These are phyloP conservation scores for Dione vanillae DNA, from an alignment of 2,888 invertebrate genomes.

Conservation along the genomic window DNA sequence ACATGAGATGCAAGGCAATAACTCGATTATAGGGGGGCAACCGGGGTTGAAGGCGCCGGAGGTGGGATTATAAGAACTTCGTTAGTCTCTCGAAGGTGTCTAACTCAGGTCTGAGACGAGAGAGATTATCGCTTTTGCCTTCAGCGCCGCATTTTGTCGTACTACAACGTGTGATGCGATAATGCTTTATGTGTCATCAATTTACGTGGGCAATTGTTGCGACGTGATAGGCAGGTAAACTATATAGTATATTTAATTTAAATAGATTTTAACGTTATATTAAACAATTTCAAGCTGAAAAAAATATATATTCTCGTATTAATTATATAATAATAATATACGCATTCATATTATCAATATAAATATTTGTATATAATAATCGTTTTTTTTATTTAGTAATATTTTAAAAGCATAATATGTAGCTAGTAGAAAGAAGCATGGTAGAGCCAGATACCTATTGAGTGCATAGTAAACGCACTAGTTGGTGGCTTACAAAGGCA, in stretches of 20 bases:
- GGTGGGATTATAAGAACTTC: conserved; percentile 81
- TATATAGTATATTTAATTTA: background rate
- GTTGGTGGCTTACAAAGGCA: conserved; percentile 62
- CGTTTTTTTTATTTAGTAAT: no score
- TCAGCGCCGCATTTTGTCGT: conserved; percentile 69
- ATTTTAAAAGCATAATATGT: background rate
- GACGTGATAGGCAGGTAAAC: background rate
- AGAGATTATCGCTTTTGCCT: conserved; percentile 76
- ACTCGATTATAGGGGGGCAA: conserved; percentile 69
- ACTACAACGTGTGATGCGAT: conserved; percentile 59
- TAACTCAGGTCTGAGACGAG: conserved; percentile 72
- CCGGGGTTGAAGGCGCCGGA: conserved; percentile 56
- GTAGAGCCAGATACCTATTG: conserved; percentile 23
- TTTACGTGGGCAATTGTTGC: conserved; percentile 23
- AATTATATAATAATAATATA: no score
- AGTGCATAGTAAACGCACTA: conserved; percentile 53
- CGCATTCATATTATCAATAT: no score
- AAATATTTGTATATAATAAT: no score
- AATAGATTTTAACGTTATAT: background rate
- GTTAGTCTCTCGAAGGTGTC: conserved; percentile 81
- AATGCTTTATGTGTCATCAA: conserved; percentile 35
- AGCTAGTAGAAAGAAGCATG: conserved; percentile 9
- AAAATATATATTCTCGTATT: no score
- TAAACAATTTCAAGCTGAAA: no score
- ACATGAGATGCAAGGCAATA: conserved; percentile 78